phyloP scores from a whole-genome alignment of 2,797 vertebrate species.

The Kryptopterus vitreolus region DNA sequence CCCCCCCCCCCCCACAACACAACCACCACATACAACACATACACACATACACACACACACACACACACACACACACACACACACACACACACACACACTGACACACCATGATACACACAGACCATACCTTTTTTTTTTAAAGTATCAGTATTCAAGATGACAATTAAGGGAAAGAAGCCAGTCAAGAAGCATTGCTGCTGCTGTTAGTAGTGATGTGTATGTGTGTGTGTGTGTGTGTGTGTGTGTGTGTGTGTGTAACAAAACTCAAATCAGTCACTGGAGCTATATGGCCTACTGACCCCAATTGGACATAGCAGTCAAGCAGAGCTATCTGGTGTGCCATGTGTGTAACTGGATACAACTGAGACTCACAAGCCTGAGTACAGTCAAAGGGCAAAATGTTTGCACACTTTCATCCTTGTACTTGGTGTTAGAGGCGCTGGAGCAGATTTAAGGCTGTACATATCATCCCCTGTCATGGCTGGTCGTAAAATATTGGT shows the following conservation, averaged over 20 bases:
- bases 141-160: constrained; percentile 34
- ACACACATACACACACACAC: too few relatives aligned
- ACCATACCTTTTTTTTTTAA: constrained; percentile 32
- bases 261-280: constrained; percentile 38
- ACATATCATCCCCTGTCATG: background rate
- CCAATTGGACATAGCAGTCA: constrained; percentile 43
- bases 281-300: constrained; percentile 43
- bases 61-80: too few relatives aligned
- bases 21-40: too few relatives aligned
- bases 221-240: constrained; percentile 24
- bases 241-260: constrained; percentile 23
- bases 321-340: constrained; percentile 43
- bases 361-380: constrained; percentile 1
- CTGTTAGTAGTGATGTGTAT: background rate
- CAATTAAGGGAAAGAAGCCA: constrained; percentile 38
- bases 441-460: background rate
- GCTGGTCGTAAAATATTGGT: background rate
- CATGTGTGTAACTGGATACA: constrained; percentile 36
- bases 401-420: constrained; percentile 2
- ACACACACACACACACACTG: constrained; percentile 20
- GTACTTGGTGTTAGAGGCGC: background rate
- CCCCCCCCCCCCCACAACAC: too few relatives aligned
- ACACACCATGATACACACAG: too few relatives aligned
- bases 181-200: constrained; percentile 22
- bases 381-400: constrained; percentile 33